Evolutionary conservation across 2,113 vertebrate genomes (phyloP), one percentile per base, ranked within the genome.

Genomic region (Erythrocebus patas): DNA sequence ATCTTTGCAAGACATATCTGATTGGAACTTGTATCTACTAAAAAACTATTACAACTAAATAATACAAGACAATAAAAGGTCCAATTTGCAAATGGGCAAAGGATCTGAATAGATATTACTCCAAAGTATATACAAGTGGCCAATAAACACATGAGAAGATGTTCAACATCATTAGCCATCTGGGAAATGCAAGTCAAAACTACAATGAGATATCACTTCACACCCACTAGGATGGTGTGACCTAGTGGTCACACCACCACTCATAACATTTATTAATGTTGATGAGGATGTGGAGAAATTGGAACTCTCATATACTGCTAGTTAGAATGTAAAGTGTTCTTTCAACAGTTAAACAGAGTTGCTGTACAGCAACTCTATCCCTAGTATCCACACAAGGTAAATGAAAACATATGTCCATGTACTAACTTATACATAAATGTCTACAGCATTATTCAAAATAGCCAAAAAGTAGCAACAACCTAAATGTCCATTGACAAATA

Each of bases 171-270:
- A 64, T 80, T 80, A 79, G 6, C 92, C 85, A 75, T 59, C 52
- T 93, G 82, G 40, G 72, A 96, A 88, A 91, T 40, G 70, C 68
- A 73, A 72, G 70, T 92, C 84, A 92, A 64, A 97, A 91, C 55
- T 38, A 92, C 64, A 86, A 10, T 82, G 55, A 85, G 48, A 11
- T 83, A 85, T 59, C 27, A 55, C 45, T 70, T 91, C 66, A 91
- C 7, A 90, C 59, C 68, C 59, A 90, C 92, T 40, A 35, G 68
- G 35, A 48, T 23, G 70, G 61, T n/a, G n/a, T n/a, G n/a, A n/a
- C n/a, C n/a, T n/a, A n/a, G n/a, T n/a, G n/a, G n/a, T n/a, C n/a
- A n/a, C n/a, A n/a, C n/a, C n/a, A n/a, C n/a, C n/a, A n/a, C n/a
- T n/a, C n/a, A n/a, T n/a, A n/a, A n/a, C n/a, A n/a, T n/a, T n/a